Conservation (phyloP, 2,113 vertebrate species). For the Speoplatyrhinus poulsoni region DNA sequence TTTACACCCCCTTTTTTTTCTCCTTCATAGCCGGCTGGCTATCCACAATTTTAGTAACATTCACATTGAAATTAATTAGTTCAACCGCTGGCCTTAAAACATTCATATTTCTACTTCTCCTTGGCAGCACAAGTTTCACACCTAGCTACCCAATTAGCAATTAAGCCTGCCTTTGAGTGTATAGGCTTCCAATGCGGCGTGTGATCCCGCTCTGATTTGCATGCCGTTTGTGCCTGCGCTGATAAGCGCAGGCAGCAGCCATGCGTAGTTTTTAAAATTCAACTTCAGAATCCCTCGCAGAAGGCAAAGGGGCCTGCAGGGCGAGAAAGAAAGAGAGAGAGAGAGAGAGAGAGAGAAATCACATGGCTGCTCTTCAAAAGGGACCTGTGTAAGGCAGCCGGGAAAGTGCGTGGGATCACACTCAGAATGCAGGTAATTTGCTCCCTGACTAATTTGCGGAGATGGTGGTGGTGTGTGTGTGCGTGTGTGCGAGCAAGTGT, state of each 20-base stretch:
- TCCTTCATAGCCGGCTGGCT: slow-evolving; percentile 52
- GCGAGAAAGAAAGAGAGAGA: slow-evolving; percentile 65
- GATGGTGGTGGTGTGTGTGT: slow-evolving; percentile 59
- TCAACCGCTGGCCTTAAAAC: slow-evolving; percentile 77
- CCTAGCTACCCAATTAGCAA: slow-evolving; percentile 81
- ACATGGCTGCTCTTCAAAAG: slow-evolving; percentile 81
- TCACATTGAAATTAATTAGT: slow-evolving; percentile 77
- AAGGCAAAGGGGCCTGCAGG: slow-evolving; percentile 76
- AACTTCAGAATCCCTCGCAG: slow-evolving; percentile 76
- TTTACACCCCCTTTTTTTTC: background rate
- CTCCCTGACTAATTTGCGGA: slow-evolving; percentile 78
- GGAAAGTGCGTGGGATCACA: slow-evolving; percentile 78
- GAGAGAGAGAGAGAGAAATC: slow-evolving; percentile 71
- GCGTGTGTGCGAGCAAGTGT: slow-evolving; percentile 55
- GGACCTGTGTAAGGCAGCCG: slow-evolving; percentile 78
- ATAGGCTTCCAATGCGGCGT: slow-evolving; percentile 71
- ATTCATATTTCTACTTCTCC: slow-evolving; percentile 64
- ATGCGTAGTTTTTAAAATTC: slow-evolving; percentile 78
- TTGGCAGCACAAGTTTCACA: slow-evolving; percentile 76
- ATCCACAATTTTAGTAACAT: slow-evolving; percentile 75
- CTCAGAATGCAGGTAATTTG: slow-evolving; percentile 78
- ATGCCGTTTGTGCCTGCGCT: slow-evolving; percentile 79
- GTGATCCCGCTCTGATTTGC: slow-evolving; percentile 79
- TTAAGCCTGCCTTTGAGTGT: slow-evolving; percentile 81
- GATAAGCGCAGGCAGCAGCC: slow-evolving; percentile 80